A percentile compares a stretch with the other conserved stretches of the same genome.
These are phyloP conservation scores for Peromyscus eremicus DNA, from an alignment of 2,797 vertebrate genomes.

Conservation along the genomic window DNA sequence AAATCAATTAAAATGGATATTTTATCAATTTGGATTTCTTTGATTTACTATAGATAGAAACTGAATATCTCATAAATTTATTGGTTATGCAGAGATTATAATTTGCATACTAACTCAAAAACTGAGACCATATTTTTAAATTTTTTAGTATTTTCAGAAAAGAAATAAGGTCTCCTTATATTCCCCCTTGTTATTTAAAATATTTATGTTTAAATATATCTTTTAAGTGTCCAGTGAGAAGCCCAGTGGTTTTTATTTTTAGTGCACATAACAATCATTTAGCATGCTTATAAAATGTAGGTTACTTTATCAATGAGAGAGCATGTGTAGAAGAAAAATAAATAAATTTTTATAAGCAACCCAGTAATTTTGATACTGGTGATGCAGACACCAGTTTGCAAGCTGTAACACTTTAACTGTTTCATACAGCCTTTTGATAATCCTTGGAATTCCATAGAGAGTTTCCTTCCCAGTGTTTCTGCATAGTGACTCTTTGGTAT, in stretches of 20 bases:
- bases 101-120: slow-evolving; percentile 23
- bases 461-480: neutral
- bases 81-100: neutral
- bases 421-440: neutral
- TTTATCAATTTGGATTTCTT: slow-evolving; percentile 53
- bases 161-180: neutral
- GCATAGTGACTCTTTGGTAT: neutral
- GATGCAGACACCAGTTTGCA: neutral
- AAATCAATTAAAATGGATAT: neutral
- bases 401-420: neutral
- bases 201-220: neutral
- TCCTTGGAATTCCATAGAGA: neutral
- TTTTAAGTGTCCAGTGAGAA: neutral
- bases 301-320: neutral
- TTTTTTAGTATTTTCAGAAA: slow-evolving; percentile 51
- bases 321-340: neutral
- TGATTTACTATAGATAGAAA: slow-evolving; percentile 28
- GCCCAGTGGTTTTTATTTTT: neutral
- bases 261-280: neutral
- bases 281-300: neutral
- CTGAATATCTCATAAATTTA: neutral
- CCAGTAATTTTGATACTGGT: neutral
- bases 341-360: neutral
- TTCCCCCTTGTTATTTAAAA: neutral
- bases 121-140: neutral